A percentile compares a stretch with the other conserved stretches of the same genome.
Evolutionary conservation across 2,113 vertebrate genomes (phyloP).

Genomic region (Procapra przewalskii): DNA sequence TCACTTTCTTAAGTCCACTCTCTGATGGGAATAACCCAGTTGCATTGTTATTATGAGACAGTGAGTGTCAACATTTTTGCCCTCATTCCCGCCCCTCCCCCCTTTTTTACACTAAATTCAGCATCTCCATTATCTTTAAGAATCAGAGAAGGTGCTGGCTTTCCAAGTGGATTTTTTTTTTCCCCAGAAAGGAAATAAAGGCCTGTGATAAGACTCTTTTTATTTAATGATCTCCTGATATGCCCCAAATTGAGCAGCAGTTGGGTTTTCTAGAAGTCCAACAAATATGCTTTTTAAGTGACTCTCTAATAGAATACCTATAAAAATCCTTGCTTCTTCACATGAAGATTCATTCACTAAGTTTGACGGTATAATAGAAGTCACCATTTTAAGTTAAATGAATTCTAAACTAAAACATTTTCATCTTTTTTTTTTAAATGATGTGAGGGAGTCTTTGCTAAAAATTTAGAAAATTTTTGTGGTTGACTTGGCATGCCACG

Average conservation of each 20-base stretch:
- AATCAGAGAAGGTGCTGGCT: neutral
- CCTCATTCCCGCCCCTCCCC: neutral
- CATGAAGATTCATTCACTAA: neutral
- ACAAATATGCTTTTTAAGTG: neutral
- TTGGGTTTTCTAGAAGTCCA: neutral
- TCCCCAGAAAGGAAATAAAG: neutral
- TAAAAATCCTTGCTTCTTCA: neutral
- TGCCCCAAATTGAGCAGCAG: neutral
- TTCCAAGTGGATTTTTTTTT: neutral
- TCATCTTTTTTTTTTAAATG: neutral
- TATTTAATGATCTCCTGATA: neutral
- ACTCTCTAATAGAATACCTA: neutral
- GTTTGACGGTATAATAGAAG: neutral
- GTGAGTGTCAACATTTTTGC: neutral
- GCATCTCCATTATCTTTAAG: neutral
- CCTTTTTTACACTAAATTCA: neutral
- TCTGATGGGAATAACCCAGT: neutral
- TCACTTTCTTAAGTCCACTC: neutral
- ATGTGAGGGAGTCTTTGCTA: neutral
- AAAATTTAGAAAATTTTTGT: constrained; percentile 29
- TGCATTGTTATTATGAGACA: neutral
- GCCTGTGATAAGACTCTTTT: neutral
- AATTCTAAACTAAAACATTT: neutral
- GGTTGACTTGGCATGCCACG: neutral
- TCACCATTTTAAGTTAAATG: constrained; percentile 6